Conservation (phyloP, 2,888 invertebrate species). For the Melanostoma mellinum region DNA sequence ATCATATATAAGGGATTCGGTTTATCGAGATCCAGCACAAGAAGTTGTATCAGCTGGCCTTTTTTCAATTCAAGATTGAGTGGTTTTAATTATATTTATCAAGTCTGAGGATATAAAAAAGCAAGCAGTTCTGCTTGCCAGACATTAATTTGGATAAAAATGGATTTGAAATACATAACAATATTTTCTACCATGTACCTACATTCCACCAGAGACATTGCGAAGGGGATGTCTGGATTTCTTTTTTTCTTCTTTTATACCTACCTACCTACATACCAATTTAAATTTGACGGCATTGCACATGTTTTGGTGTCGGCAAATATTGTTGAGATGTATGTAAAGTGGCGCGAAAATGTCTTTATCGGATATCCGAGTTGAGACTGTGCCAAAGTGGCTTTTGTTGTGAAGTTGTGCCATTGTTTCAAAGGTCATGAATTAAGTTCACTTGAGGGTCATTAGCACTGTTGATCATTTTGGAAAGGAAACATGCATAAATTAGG, state of each 20-base stretch:
- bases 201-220: constrained; percentile 18
- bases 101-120: background rate
- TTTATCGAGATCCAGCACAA: constrained; percentile 24
- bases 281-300: background rate
- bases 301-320: constrained; percentile 5
- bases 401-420: constrained; percentile 27
- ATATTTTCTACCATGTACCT: background rate
- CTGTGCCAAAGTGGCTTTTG: constrained; percentile 10
- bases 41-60: constrained; percentile 64
- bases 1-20: constrained; percentile 26
- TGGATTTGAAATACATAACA: constrained; percentile 9
- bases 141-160: constrained; percentile 41
- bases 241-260: constrained; percentile 13
- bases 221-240: constrained; percentile 20
- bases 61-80: constrained; percentile 1
- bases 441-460: constrained; percentile 54
- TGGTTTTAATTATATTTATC: background rate
- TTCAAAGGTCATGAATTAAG: constrained; percentile 59
- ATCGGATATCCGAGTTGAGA: constrained; percentile 55
- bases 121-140: constrained; percentile 17
- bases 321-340: constrained; percentile 29
- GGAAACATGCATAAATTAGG: constrained; percentile 38
- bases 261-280: constrained; percentile 24
- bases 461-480: constrained; percentile 55
- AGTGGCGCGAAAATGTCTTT: constrained; percentile 58